Evolutionary conservation across 1,140 invertebrate species (phyloP).

Genomic region (Bombus sibiricus): DNA sequence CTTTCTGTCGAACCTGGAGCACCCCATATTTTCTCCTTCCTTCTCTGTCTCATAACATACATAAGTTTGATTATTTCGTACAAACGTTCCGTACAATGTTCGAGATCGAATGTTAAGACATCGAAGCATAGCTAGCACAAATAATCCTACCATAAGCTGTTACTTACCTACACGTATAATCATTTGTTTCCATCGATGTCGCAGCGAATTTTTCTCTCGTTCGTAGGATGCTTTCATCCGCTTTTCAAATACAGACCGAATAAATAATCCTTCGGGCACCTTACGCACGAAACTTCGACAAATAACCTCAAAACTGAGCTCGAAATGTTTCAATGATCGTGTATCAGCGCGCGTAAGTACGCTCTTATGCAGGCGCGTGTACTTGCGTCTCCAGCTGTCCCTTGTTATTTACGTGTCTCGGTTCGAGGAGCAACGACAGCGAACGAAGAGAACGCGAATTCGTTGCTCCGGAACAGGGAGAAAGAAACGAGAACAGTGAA

Average conservation of each 20-base stretch:
- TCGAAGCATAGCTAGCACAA: background rate
- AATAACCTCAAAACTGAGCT: background rate
- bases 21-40: too few relatives aligned
- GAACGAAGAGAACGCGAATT: background rate
- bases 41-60: too few relatives aligned
- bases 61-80: too few relatives aligned
- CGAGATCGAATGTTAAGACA: too few relatives aligned
- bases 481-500: slow-evolving; percentile 14
- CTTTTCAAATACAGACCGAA: background rate
- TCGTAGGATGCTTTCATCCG: too few relatives aligned
- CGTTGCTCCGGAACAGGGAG: slow-evolving; percentile 13
- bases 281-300: background rate
- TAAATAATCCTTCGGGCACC: background rate
- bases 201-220: background rate
- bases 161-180: background rate
- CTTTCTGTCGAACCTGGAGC: too few relatives aligned
- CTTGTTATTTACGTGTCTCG: slow-evolving; percentile 66
- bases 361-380: slow-evolving; percentile 27
- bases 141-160: background rate
- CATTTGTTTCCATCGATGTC: background rate
- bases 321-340: slow-evolving; percentile 25
- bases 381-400: slow-evolving; percentile 69
- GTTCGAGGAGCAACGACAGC: background rate
- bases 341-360: background rate
- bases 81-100: too few relatives aligned